A percentile compares a stretch with the other conserved stretches of the same genome.
Conservation (phyloP, 2,113 vertebrate genomes). For the Atlantisia rogersi region DNA sequence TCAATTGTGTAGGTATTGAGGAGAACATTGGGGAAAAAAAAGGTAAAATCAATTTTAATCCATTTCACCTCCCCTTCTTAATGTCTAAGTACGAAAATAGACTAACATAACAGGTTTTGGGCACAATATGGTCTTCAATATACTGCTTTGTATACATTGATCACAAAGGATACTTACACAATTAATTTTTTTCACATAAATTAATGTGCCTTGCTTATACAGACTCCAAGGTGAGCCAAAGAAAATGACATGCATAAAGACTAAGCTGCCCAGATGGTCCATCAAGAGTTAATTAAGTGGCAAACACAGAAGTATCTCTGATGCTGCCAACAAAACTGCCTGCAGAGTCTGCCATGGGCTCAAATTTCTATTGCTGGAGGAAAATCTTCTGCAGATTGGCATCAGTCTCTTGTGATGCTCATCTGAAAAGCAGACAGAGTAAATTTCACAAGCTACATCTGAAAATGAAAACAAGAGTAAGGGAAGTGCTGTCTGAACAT, state of each 20-base stretch:
- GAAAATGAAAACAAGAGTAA: slow-evolving; percentile 27
- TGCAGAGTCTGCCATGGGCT: not conserved
- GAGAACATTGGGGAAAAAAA: not conserved
- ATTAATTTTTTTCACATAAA: not conserved
- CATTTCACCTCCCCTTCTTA: not conserved
- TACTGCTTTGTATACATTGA: not conserved
- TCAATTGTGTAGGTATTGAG: not conserved
- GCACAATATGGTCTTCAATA: not conserved
- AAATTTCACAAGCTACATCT: slow-evolving; percentile 28
- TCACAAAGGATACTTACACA: not conserved
- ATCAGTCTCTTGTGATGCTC: not conserved
- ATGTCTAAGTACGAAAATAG: not conserved
- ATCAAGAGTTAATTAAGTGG: slow-evolving; percentile 68
- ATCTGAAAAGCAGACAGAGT: slow-evolving; percentile 10
- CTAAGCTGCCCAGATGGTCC: slow-evolving; percentile 45
- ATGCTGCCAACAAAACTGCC: slow-evolving; percentile 15
- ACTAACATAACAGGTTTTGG: not conserved
- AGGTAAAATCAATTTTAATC: not conserved
- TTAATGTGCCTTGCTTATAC: not conserved
- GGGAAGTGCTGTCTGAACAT: not conserved
- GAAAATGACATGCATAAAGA: slow-evolving; percentile 25
- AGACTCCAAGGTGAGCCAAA: slow-evolving; percentile 45
- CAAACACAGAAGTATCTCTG: slow-evolving; percentile 7
- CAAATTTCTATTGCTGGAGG: slow-evolving; percentile 20
- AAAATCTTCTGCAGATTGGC: slow-evolving; percentile 3